phyloP scores from a whole-genome alignment of 2,888 invertebrate genomes.

The Plemyria rubiginata region DNA sequence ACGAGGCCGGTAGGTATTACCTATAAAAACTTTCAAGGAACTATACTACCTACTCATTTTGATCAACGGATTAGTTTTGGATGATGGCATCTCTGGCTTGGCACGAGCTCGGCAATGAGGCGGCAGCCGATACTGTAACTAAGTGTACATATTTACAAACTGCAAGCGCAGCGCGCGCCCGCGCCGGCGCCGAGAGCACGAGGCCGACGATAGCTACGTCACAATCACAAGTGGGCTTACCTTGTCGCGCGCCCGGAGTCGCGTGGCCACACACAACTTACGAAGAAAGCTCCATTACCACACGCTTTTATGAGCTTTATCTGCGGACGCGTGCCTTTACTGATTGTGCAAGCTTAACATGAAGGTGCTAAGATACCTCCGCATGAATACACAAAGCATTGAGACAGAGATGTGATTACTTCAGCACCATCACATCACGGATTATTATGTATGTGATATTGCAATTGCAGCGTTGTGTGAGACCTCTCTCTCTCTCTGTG shows the following conservation, averaged over 20 bases:
- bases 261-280: neutral
- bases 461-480: neutral
- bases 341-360: conserved; percentile 1
- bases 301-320: conserved; percentile 7
- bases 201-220: conserved; percentile 1
- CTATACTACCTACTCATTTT: neutral
- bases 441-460: too few relatives aligned
- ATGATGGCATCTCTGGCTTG: neutral
- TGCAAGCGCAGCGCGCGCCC: neutral
- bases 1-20: neutral
- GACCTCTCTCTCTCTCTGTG: too few relatives aligned
- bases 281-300: neutral
- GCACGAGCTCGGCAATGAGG: neutral
- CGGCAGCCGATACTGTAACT: neutral
- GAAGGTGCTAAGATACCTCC: neutral
- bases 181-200: neutral
- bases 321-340: neutral
- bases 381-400: neutral
- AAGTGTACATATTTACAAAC: neutral
- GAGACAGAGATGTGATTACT: neutral
- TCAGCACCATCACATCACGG: too few relatives aligned
- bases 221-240: neutral
- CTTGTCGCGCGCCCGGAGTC: too few relatives aligned
- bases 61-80: neutral
- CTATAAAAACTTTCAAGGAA: neutral